These are phyloP conservation scores for Agrochola circellaris DNA, from an alignment of 2,888 invertebrate genomes.

Conservation along the genomic window DNA sequence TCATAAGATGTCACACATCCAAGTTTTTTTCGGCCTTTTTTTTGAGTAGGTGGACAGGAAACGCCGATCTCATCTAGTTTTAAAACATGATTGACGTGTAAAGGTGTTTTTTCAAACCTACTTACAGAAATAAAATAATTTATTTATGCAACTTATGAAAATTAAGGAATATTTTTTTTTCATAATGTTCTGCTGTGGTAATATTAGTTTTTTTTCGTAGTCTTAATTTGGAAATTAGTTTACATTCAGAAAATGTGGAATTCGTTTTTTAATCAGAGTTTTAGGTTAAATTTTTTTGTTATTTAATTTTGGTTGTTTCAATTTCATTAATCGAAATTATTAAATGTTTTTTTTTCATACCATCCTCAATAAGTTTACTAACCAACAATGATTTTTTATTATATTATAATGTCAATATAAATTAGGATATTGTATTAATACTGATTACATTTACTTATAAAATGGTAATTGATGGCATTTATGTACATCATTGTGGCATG, in stretches of 20 bases:
- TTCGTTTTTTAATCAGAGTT: background rate
- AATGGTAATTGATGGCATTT: conserved; percentile 87
- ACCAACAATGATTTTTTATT: conserved; percentile 63
- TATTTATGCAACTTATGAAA: background rate
- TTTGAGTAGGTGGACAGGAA: no score
- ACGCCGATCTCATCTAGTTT: no score
- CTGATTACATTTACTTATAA: conserved; percentile 87
- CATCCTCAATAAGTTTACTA: conserved; percentile 67
- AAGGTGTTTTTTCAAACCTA: no score
- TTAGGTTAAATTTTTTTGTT: background rate
- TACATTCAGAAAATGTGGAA: background rate
- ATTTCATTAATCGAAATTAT: background rate
- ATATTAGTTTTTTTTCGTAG: background rate
- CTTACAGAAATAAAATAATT: background rate
- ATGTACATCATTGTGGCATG: conserved; percentile 85
- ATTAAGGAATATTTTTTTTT: background rate
- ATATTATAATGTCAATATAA: conserved; percentile 79
- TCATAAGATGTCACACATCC: background rate
- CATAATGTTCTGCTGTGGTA: background rate
- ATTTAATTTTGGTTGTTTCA: background rate
- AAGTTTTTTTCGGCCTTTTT: background rate
- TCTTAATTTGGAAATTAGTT: background rate
- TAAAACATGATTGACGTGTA: no score
- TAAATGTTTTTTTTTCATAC: background rate
- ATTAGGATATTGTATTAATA: conserved; percentile 88